Percentiles rank a stretch among this genome's conserved stretches.
phyloP scores from a whole-genome alignment of 2,888 invertebrate species.

The Pycnomerus fuliginosus region DNA sequence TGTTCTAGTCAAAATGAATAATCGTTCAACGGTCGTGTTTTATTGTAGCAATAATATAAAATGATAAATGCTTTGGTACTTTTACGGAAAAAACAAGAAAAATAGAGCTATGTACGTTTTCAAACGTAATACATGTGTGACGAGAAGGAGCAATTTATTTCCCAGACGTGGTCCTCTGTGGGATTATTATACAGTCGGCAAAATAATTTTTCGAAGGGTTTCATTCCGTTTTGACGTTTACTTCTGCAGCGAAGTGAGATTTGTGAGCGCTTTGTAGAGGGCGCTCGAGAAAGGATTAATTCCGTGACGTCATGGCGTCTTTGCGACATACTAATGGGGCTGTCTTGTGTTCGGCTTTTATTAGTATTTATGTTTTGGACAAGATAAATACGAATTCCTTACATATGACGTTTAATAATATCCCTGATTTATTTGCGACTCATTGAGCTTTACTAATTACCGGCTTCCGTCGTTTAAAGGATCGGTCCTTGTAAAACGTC shows the following conservation, averaged over 20 bases:
- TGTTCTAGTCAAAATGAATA: constrained; percentile 49
- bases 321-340: constrained; percentile 22
- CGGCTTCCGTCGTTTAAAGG: constrained; percentile 14
- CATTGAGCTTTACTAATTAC: constrained; percentile 23
- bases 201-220: neutral
- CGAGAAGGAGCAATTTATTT: constrained; percentile 9
- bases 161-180: neutral
- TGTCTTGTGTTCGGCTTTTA: constrained; percentile 21
- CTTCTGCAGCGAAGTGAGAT: constrained; percentile 11
- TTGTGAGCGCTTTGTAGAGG: constrained; percentile 16
- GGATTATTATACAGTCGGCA: neutral
- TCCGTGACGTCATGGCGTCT: constrained; percentile 22
- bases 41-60: constrained; percentile 48
- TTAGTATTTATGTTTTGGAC: constrained; percentile 26
- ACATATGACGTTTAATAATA: constrained; percentile 18
- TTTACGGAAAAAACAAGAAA: constrained; percentile 26
- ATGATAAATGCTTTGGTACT: constrained; percentile 41
- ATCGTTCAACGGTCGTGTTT: constrained; percentile 44
- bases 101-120: constrained; percentile 8
- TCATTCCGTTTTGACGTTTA: constrained; percentile 11
- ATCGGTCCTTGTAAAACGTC: neutral
- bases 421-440: constrained; percentile 17
- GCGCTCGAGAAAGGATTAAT: constrained; percentile 23
- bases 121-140: constrained; percentile 4
- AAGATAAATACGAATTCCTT: constrained; percentile 16